Conservation (phyloP, 2,113 vertebrate genomes). For the Petroica traversi region DNA sequence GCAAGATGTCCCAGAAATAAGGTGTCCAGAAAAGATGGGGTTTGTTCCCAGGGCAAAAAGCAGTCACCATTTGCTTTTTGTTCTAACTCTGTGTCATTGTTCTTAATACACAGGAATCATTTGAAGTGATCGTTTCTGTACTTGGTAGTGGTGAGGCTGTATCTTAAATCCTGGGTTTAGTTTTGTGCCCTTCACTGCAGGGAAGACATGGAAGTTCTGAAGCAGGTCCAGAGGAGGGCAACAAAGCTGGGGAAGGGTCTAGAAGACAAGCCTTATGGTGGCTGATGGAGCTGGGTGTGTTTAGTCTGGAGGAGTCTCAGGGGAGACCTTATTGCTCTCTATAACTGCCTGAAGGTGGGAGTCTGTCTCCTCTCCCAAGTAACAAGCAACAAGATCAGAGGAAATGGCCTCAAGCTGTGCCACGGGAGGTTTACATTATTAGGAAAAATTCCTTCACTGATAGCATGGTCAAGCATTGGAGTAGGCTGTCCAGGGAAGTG, state of each 20-base stretch:
- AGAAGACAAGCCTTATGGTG: background rate
- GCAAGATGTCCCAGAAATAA: background rate
- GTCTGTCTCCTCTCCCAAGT: background rate
- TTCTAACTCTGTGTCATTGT: background rate
- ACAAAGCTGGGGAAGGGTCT: background rate
- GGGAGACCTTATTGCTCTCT: background rate
- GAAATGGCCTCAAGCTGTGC: background rate
- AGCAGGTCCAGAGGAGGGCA: background rate
- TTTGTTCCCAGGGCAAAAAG: background rate
- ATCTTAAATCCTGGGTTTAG: background rate
- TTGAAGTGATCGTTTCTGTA: background rate
- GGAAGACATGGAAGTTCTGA: background rate
- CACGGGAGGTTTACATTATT: background rate
- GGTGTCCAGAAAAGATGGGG: background rate
- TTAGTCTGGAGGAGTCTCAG: background rate
- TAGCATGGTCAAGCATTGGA: background rate
- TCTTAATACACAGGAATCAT: background rate
- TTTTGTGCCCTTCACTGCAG: background rate
- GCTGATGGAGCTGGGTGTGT: background rate
- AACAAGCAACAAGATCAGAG: background rate
- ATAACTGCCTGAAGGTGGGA: background rate
- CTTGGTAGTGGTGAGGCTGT: background rate
- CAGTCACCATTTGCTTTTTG: background rate
- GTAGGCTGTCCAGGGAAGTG: background rate
- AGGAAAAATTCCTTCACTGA: background rate